These are phyloP conservation scores for Parasteatoda tepidariorum DNA, from an alignment of 1,140 invertebrate species.

Conservation along the genomic window DNA sequence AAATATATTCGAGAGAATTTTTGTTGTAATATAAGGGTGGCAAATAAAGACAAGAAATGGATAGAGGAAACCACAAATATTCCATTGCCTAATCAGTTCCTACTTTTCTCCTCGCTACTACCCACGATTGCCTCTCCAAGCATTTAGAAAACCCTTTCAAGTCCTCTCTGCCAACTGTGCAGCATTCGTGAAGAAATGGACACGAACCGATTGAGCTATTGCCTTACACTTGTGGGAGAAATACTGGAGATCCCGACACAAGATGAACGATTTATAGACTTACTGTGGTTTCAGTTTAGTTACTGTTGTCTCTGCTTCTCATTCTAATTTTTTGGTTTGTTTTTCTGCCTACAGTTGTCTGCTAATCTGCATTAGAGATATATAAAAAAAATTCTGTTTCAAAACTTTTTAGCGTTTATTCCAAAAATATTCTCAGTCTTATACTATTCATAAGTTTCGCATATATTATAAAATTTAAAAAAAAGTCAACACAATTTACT, in stretches of 20 bases:
- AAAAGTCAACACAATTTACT: too few relatives aligned
- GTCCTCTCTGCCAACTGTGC: background rate
- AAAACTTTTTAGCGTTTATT: too few relatives aligned
- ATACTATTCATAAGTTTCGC: too few relatives aligned
- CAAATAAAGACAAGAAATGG: background rate
- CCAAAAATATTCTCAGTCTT: too few relatives aligned
- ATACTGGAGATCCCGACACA: background rate
- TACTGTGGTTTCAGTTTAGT: background rate
- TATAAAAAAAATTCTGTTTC: too few relatives aligned
- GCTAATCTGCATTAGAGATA: background rate
- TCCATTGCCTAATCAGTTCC: background rate
- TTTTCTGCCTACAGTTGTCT: background rate
- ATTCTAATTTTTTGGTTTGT: background rate
- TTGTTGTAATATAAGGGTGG: background rate
- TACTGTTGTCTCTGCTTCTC: background rate
- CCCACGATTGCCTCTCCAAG: background rate
- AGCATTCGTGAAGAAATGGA: background rate
- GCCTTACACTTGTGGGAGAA: background rate
- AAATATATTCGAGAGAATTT: background rate
- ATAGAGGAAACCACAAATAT: background rate
- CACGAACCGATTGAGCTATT: background rate
- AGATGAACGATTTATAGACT: conserved; percentile 5
- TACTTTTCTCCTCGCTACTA: background rate
- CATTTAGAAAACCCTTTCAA: background rate
- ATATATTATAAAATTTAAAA: too few relatives aligned